phyloP scores from a whole-genome alignment of 2,113 vertebrate genomes.

The Hirundichthys speculiger region DNA sequence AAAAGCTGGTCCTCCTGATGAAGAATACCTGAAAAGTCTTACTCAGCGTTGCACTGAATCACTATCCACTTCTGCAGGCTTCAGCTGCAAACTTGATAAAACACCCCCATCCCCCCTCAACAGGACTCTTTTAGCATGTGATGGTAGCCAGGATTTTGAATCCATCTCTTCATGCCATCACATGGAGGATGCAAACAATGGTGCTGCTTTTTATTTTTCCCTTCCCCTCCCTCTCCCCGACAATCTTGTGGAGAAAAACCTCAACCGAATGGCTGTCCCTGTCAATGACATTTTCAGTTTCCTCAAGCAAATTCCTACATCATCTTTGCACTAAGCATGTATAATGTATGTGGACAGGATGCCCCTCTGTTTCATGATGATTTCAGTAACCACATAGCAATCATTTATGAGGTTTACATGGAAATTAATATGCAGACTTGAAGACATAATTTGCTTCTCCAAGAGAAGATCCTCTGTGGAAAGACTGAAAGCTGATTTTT shows the following conservation, averaged over 20 bases:
- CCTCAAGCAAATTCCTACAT: conserved; percentile 71
- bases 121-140: conserved; percentile 21
- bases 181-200: conserved; percentile 66
- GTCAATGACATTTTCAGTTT: conserved; percentile 66
- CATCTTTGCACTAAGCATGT: conserved; percentile 81
- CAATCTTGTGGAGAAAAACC: conserved; percentile 89
- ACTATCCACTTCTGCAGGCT: conserved; percentile 72
- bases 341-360: conserved; percentile 33
- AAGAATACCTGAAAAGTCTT: conserved; percentile 71
- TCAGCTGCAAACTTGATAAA: conserved; percentile 83
- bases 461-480: conserved; percentile 63
- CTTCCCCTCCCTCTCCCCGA: conserved; percentile 81
- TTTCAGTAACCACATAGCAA: conserved; percentile 55
- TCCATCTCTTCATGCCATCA: conserved; percentile 48
- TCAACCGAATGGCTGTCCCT: conserved; percentile 58
- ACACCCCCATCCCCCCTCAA: conserved; percentile 79
- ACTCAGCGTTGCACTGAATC: conserved; percentile 74
- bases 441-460: conserved; percentile 62
- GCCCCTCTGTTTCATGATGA: conserved; percentile 34
- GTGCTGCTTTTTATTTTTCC: conserved; percentile 83
- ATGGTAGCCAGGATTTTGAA: conserved; percentile 24
- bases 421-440: conserved; percentile 42
- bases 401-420: conserved; percentile 51
- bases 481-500: conserved; percentile 45
- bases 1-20: conserved; percentile 50